Percentiles rank a stretch among this genome's conserved stretches.
phyloP scores from a whole-genome alignment of 2,888 invertebrate species.

The Pollenia griseotomentosa region DNA sequence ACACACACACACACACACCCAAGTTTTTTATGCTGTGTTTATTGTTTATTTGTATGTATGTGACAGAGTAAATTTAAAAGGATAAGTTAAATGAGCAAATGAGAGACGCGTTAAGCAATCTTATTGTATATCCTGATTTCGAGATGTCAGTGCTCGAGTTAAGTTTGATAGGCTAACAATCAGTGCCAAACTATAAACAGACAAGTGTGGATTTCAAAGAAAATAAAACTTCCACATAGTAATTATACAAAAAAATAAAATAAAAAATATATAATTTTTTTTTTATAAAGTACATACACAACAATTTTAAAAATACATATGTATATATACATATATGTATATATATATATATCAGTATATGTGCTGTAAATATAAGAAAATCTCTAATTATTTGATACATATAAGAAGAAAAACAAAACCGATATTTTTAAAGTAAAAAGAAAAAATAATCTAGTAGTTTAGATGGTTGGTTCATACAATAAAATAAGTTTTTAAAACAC shows the following conservation, averaged over 20 bases:
- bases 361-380: not conserved
- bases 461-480: not conserved
- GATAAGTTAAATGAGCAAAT: conserved; percentile 38
- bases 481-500: not conserved
- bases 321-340: not conserved
- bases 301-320: not conserved
- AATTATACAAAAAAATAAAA: conserved; percentile 28
- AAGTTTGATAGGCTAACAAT: conserved; percentile 75
- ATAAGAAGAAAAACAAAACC: not conserved
- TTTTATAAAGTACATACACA: not conserved
- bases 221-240: conserved; percentile 38
- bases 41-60: not conserved
- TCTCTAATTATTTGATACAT: not conserved
- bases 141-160: conserved; percentile 63
- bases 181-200: conserved; percentile 83
- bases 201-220: conserved; percentile 81
- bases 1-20: not conserved
- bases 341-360: not conserved
- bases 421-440: not conserved
- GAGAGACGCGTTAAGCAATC: conserved; percentile 40
- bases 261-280: conserved; percentile 21
- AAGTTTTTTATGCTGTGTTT: not conserved
- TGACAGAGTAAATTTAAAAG: not conserved
- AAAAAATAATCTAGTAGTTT: not conserved
- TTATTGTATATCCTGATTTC: conserved; percentile 64